Evolutionary conservation across 2,113 vertebrate genomes (phyloP).

Genomic region (Scortum barcoo): DNA sequence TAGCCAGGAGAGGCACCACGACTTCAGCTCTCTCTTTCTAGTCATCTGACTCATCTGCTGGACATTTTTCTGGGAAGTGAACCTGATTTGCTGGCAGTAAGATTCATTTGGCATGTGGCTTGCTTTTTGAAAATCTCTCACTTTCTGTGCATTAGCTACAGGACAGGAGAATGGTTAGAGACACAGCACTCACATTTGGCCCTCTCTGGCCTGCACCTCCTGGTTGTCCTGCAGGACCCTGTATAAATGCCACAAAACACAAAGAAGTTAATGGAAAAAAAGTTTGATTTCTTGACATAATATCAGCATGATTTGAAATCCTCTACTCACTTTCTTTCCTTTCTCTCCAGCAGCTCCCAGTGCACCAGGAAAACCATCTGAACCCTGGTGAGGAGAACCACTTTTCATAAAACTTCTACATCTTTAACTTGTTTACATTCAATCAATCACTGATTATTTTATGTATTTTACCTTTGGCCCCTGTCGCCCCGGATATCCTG

Average conservation of each 20-base stretch:
- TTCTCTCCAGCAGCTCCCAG: conserved; percentile 91
- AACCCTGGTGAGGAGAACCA: conserved; percentile 83
- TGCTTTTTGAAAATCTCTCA: background rate
- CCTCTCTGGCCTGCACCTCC: conserved; percentile 93
- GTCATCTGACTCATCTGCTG: background rate
- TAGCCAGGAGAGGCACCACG: background rate
- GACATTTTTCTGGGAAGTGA: background rate
- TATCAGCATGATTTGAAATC: background rate
- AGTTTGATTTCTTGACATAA: background rate
- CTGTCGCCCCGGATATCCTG: conserved; percentile 93
- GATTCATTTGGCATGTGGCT: background rate
- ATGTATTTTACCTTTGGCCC: conserved; percentile 90
- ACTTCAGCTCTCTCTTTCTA: background rate
- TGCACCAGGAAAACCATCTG: conserved; percentile 93
- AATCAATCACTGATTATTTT: background rate
- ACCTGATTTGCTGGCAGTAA: background rate
- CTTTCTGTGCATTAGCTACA: background rate
- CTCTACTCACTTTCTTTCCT: conserved; percentile 90
- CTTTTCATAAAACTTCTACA: background rate
- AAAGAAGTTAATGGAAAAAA: background rate
- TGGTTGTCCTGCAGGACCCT: conserved; percentile 94
- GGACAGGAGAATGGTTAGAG: background rate
- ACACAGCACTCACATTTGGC: conserved; percentile 89
- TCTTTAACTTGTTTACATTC: background rate
- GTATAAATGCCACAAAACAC: conserved; percentile 28